phyloP scores from a whole-genome alignment of 2,797 vertebrate genomes.

The Labroides dimidiatus region DNA sequence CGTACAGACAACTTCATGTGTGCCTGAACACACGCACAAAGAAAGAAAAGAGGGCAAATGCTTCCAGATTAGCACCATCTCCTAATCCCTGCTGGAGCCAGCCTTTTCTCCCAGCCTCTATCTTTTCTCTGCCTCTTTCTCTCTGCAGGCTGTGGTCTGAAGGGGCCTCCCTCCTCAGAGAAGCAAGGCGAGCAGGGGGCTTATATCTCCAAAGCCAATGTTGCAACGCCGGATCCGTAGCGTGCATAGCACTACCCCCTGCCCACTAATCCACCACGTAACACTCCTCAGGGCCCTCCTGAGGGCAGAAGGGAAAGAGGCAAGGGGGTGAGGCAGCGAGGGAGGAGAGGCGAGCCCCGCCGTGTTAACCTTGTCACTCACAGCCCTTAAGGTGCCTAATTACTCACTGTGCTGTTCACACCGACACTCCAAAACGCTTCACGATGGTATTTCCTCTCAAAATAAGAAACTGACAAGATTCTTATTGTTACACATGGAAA shows the following conservation, averaged over 20 bases:
- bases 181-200: constrained; percentile 57
- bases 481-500: constrained; percentile 22
- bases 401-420: constrained; percentile 56
- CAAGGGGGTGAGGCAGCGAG: constrained; percentile 57
- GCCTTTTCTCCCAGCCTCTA: constrained; percentile 64
- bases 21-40: constrained; percentile 19
- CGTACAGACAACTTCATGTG: constrained; percentile 12
- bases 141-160: constrained; percentile 69
- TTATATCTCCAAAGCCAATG: constrained; percentile 78
- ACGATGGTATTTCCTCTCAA: constrained; percentile 26
- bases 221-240: constrained; percentile 71
- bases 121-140: constrained; percentile 64
- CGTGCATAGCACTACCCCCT: constrained; percentile 68
- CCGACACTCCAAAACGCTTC: constrained; percentile 34
- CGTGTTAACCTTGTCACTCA: constrained; percentile 77
- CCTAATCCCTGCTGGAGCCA: constrained; percentile 82
- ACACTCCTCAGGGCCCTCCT: constrained; percentile 79
- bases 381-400: constrained; percentile 67
- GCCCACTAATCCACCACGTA: constrained; percentile 79
- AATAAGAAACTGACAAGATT: constrained; percentile 15
- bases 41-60: constrained; percentile 75
- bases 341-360: constrained; percentile 54
- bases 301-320: constrained; percentile 67
- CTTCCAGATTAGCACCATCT: constrained; percentile 87
- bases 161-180: constrained; percentile 73